These are phyloP conservation scores for Pachypeltis micranthus DNA, from an alignment of 1,140 invertebrate genomes.

Conservation along the genomic window DNA sequence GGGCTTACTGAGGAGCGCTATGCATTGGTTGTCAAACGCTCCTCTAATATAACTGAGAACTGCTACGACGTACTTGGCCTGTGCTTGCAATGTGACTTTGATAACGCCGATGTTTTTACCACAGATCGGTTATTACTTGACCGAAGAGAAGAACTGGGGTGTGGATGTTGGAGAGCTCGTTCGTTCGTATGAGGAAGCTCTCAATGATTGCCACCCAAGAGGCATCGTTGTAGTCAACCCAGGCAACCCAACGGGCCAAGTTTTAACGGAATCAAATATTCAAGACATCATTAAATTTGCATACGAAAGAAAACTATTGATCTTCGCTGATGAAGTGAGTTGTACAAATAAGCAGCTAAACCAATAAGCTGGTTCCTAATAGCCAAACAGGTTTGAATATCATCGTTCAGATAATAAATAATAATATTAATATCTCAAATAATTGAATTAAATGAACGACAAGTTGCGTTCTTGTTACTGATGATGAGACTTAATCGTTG, in stretches of 20 bases:
- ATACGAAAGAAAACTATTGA: constrained; percentile 67
- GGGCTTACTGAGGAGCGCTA: too few species aligned
- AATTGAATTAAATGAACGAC: too few species aligned
- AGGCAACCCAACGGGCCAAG: constrained; percentile 94
- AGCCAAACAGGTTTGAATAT: too few species aligned
- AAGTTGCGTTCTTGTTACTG: too few species aligned
- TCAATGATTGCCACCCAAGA: constrained; percentile 55
- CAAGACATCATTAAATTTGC: constrained; percentile 88
- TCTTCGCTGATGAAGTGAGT: constrained; percentile 94
- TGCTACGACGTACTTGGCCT: too few species aligned
- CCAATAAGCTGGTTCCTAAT: too few species aligned
- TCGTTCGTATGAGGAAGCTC: constrained; percentile 56
- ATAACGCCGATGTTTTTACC: constrained; percentile 6
- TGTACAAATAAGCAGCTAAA: too few species aligned
- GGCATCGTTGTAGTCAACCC: constrained; percentile 95
- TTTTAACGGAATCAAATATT: constrained; percentile 80
- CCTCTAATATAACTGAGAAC: too few species aligned
- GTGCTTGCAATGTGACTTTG: too few species aligned
- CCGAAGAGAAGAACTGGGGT: constrained; percentile 82
- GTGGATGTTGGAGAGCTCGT: constrained; percentile 72
- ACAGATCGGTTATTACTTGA: constrained; percentile 79
- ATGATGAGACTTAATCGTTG: too few species aligned
- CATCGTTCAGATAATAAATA: too few species aligned
- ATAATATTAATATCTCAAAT: neutral
- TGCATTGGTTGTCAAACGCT: too few species aligned